Conservation (phyloP, 2,888 invertebrate species). For the Callimorpha dominula region DNA sequence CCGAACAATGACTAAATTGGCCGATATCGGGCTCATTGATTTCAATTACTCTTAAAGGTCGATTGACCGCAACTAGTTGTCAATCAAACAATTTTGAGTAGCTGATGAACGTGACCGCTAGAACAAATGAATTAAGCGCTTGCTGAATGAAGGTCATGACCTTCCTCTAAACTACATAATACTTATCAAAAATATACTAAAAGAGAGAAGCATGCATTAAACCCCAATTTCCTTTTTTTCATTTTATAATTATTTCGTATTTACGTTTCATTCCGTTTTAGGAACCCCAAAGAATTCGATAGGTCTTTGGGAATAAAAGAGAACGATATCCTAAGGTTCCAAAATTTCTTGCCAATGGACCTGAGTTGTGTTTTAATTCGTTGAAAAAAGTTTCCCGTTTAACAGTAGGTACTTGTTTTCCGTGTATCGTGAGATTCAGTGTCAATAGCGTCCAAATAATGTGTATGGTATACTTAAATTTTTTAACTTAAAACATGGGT, state of each 20-base stretch:
- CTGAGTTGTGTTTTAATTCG: background rate
- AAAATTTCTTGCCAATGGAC: background rate
- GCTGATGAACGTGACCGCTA: slow-evolving; percentile 12
- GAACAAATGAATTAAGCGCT: slow-evolving; percentile 6
- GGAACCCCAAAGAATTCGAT: background rate
- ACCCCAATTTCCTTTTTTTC: background rate
- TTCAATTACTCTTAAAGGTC: slow-evolving; percentile 45
- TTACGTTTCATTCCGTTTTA: background rate
- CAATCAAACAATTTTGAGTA: slow-evolving; percentile 21
- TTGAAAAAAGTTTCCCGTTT: background rate
- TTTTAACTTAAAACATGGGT: background rate
- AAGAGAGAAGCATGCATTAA: background rate
- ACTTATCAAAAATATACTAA: background rate
- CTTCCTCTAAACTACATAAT: background rate
- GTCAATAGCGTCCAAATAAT: too few relatives aligned
- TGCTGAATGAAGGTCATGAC: background rate
- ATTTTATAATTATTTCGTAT: background rate
- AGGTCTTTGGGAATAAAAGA: background rate
- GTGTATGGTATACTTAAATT: background rate
- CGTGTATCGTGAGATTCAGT: too few relatives aligned
- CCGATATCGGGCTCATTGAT: slow-evolving; percentile 45
- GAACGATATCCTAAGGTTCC: background rate
- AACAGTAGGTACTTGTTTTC: background rate
- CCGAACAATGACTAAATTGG: slow-evolving; percentile 23
- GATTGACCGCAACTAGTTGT: slow-evolving; percentile 37